Conservation (phyloP, 53 echinoderm and acorn worm genomes). For the Luidia sarsii region DNA sequence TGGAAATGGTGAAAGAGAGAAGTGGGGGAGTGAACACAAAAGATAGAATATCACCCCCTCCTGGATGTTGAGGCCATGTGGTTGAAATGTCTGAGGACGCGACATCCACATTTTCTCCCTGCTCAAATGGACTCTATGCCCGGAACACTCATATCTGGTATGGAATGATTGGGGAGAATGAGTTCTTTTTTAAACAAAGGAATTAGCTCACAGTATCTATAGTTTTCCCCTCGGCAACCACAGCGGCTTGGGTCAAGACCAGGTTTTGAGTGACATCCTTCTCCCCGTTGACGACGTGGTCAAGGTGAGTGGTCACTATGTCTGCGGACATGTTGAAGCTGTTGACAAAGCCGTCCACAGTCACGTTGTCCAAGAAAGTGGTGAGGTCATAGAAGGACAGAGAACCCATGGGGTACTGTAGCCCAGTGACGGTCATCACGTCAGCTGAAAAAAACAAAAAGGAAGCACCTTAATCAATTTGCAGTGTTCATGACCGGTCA, state of each 20-base stretch:
- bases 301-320: conserved; percentile 53
- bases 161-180: too few species aligned
- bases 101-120: too few species aligned
- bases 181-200: too few species aligned
- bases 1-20: too few species aligned
- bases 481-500: not conserved
- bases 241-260: conserved; percentile 13
- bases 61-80: too few species aligned
- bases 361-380: conserved; percentile 45
- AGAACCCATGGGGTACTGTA: conserved; percentile 52
- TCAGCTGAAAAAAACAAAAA: conserved; percentile 36
- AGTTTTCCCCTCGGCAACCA: conserved; percentile 25
- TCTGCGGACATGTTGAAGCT: conserved; percentile 55
- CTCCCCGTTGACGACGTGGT: conserved; percentile 28
- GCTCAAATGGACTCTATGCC: too few species aligned
- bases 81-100: too few species aligned
- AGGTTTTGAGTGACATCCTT: conserved; percentile 50
- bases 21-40: too few species aligned
- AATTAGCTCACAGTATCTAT: conserved; percentile 69
- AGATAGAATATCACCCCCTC: too few species aligned
- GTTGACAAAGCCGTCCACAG: conserved; percentile 57
- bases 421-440: conserved; percentile 50
- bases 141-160: too few species aligned
- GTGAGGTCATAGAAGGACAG: conserved; percentile 52
- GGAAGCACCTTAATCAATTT: not conserved